Evolutionary conservation across 2,113 vertebrate species (phyloP), one percentile per base, ranked within the genome.

Genomic region (Pavo muticus): DNA sequence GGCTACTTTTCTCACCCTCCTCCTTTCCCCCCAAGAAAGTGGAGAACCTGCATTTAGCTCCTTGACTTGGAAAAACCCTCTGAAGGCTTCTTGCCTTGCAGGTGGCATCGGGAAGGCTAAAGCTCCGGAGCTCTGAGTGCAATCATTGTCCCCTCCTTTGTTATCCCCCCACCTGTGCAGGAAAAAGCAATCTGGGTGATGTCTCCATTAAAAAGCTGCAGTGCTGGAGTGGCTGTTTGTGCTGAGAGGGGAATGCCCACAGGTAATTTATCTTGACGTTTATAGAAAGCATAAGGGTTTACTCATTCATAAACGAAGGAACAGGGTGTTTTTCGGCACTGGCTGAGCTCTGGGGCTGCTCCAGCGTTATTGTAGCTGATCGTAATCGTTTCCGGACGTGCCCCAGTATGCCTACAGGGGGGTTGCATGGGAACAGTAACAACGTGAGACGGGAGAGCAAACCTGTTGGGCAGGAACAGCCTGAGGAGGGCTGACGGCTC

Each of bases 381-480:
- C 1, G 86, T 27, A 39, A 97, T 96, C 94, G 27, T 88, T 97
- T 94, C 96, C 84, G 95, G 98, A 97, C 96, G 72, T 95, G 97
- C 93, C 95, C 96, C 74, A 85, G 25, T 76, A 48, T 92, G 96
- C 97, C 97, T 47, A 32, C 12, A 50, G 40, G 90, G 91, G 84
- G 48, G 76, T 45, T 91, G 85, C 95, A 30, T 70, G 96, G 93
- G 96, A 95, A 96, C 82, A 16, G 81, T 57, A 90, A 45, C 37
- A 44, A 47, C 7, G 88, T 19, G 81, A 78, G 96, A 44, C 82
- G 32, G 45, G 37, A 44, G 56, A 30, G 52, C 85, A 84, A 96
- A 94, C 94, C 29, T 67, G 97, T 91, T 37, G 69, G 86, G 45
- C 93, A 21, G 39, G 96, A 76, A 59, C 1, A 1, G 42, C 71